A percentile compares a stretch with the other conserved stretches of the same genome.
These are phyloP conservation scores for Nasonia vitripennis DNA, from an alignment of 1,140 invertebrate genomes.

Conservation along the genomic window DNA sequence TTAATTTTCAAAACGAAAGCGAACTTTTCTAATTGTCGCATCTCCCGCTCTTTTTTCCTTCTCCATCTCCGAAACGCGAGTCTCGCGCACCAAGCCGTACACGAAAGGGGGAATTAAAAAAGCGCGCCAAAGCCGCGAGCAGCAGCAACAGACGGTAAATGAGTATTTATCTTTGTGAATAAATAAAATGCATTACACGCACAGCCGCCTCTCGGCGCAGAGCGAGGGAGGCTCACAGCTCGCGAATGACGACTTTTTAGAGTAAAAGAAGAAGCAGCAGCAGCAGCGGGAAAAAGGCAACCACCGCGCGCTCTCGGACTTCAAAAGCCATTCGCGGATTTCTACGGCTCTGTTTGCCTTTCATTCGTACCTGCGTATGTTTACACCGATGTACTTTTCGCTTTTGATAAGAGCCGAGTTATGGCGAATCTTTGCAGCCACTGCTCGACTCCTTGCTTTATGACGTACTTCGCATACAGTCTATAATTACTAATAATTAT, in stretches of 20 bases:
- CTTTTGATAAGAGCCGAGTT: constrained; percentile 41
- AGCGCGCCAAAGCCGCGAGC: constrained; percentile 45
- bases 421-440: neutral
- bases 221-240: neutral
- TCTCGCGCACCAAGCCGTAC: constrained; percentile 47
- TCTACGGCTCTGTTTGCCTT: constrained; percentile 49
- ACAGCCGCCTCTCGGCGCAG: constrained; percentile 54
- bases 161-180: constrained; percentile 75
- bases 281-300: constrained; percentile 25
- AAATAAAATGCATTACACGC: constrained; percentile 73
- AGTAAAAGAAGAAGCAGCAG: neutral
- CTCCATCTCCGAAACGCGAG: constrained; percentile 40
- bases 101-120: constrained; percentile 29
- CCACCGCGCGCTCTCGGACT: neutral
- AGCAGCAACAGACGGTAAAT: constrained; percentile 61
- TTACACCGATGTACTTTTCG: constrained; percentile 49
- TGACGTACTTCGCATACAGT: neutral
- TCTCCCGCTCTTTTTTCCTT: constrained; percentile 17
- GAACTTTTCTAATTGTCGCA: neutral
- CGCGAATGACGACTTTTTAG: constrained; percentile 28
- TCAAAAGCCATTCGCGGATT: constrained; percentile 42
- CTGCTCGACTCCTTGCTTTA: too few relatives aligned
- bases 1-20: neutral
- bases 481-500: too few relatives aligned
- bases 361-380: constrained; percentile 40